A percentile compares a stretch with the other conserved stretches of the same genome.
phyloP scores from a whole-genome alignment of 2,797 vertebrate genomes.

The Molossus molossus region DNA sequence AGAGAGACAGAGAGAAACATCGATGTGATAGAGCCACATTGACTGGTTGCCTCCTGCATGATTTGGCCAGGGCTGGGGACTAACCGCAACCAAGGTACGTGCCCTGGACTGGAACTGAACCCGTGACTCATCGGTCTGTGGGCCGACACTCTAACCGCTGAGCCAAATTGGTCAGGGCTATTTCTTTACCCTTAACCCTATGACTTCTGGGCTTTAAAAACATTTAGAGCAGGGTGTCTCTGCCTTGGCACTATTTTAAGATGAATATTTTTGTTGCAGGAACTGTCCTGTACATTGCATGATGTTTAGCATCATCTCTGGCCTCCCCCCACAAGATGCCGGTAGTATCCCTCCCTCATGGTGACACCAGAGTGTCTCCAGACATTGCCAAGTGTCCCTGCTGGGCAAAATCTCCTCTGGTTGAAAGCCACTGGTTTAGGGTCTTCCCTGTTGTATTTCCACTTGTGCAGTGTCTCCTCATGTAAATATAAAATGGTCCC shows the following conservation, averaged over 20 bases:
- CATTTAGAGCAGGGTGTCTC: not conserved
- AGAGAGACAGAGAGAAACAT: too few species aligned
- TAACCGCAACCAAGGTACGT: too few species aligned
- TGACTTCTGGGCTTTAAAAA: slow-evolving; percentile 51
- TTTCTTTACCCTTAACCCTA: slow-evolving; percentile 11
- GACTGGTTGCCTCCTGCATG: too few species aligned
- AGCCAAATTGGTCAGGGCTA: too few species aligned
- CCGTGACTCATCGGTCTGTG: too few species aligned
- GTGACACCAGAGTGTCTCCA: not conserved
- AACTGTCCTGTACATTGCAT: not conserved
- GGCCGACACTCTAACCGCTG: too few species aligned
- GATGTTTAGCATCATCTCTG: not conserved
- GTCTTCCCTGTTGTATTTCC: not conserved
- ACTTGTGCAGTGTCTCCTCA: not conserved
- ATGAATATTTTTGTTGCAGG: not conserved
- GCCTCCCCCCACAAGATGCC: not conserved
- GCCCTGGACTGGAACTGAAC: too few species aligned
- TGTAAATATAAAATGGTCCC: not conserved
- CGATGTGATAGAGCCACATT: too few species aligned
- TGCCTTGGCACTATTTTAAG: not conserved
- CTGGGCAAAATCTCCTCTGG: not conserved
- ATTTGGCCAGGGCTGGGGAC: too few species aligned
- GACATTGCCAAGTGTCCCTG: not conserved
- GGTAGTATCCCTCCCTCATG: not conserved
- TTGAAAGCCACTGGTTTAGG: not conserved